Percentiles rank a stretch among this genome's conserved stretches.
phyloP scores from a whole-genome alignment of 1,140 invertebrate genomes.

The Drosophila gunungcola region DNA sequence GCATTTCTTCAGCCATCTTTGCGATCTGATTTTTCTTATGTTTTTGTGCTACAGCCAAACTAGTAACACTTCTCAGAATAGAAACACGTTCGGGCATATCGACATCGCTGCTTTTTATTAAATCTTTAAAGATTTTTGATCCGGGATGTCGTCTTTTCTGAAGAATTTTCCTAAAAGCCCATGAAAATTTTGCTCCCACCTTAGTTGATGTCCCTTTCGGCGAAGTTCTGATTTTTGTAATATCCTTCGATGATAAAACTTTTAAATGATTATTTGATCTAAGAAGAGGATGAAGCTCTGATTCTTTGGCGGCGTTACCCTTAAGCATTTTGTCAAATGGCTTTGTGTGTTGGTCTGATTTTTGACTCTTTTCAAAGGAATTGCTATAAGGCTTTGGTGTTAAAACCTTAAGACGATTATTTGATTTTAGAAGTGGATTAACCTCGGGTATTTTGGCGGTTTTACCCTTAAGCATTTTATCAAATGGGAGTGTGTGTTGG shows the following conservation, averaged over 20 bases:
- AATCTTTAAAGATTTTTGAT: neutral
- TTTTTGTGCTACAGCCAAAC: neutral
- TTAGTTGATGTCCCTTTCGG: neutral
- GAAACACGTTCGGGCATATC: neutral
- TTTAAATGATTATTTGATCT: neutral
- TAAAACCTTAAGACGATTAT: neutral
- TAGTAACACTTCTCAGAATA: neutral
- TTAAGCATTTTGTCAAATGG: slow-evolving; percentile 1
- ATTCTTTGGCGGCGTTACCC: neutral
- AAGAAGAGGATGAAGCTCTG: slow-evolving; percentile 1
- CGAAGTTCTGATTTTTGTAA: neutral
- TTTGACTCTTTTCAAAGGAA: neutral
- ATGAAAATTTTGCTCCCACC: slow-evolving; percentile 15
- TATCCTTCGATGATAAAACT: neutral
- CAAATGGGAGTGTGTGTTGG: neutral
- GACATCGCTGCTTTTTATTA: neutral
- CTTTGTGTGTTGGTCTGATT: neutral
- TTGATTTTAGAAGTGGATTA: neutral
- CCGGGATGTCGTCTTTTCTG: neutral
- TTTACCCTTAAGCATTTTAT: neutral
- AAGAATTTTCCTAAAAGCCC: neutral
- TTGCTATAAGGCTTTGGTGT: neutral
- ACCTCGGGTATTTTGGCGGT: neutral
- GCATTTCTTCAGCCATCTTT: neutral
- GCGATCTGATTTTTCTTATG: neutral